Evolutionary conservation across 35 echinoderm and acorn worm genomes (phyloP).

Genomic region (Antedon bifida): DNA sequence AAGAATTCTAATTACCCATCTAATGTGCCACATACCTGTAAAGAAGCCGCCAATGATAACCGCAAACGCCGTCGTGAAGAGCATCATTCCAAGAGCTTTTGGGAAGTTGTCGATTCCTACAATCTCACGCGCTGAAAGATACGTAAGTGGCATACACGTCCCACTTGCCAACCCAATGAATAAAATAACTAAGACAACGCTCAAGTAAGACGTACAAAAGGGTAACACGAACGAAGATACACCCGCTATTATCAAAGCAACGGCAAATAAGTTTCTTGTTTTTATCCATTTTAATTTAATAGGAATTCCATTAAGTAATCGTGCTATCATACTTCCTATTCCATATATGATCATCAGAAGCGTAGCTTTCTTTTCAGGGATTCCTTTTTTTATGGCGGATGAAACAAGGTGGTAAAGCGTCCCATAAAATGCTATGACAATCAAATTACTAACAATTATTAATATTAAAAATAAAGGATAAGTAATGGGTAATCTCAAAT

Average conservation of each 20-base stretch:
- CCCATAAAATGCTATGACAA: too few species aligned
- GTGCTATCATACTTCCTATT: not conserved
- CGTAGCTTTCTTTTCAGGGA: not conserved
- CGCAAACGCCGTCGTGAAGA: not conserved
- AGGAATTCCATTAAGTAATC: not conserved
- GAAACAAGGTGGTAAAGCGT: not conserved
- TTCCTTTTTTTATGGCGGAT: not conserved
- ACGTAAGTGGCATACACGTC: not conserved
- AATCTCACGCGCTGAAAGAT: not conserved
- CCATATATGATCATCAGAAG: not conserved
- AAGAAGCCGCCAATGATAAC: not conserved
- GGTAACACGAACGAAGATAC: not conserved
- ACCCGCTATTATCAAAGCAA: not conserved
- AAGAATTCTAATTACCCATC: too few species aligned
- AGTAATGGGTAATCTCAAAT: too few species aligned
- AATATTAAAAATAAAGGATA: too few species aligned
- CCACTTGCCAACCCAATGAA: not conserved
- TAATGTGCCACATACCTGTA: not conserved
- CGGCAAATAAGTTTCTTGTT: not conserved
- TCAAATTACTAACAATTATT: too few species aligned
- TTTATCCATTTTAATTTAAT: not conserved
- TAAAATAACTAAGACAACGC: not conserved
- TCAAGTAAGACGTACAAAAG: not conserved
- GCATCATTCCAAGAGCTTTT: not conserved
- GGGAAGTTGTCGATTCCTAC: not conserved